Percentiles rank a stretch among this genome's conserved stretches.
phyloP scores from a whole-genome alignment of 2,888 invertebrate genomes.

The Agrochola lota region DNA sequence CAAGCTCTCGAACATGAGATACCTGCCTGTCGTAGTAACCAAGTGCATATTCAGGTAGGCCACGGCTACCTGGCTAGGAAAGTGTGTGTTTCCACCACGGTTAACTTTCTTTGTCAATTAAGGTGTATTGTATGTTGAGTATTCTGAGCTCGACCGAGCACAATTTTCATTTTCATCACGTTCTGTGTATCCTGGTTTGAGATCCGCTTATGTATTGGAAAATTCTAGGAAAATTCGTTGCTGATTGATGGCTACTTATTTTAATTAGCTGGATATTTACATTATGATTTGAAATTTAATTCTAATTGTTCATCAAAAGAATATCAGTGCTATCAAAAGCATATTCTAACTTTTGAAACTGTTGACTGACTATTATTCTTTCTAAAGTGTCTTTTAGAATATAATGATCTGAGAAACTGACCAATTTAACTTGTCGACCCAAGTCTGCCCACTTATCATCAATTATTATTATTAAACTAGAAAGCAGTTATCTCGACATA shows the following conservation, averaged over 20 bases:
- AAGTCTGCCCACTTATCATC: constrained; percentile 14
- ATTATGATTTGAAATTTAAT: neutral
- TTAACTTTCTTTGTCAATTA: constrained; percentile 65
- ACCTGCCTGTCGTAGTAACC: constrained; percentile 16
- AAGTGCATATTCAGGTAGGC: constrained; percentile 56
- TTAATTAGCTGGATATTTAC: neutral
- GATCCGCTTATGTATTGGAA: constrained; percentile 36
- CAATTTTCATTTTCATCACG: constrained; percentile 60
- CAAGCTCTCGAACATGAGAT: constrained; percentile 23
- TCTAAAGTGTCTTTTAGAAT: neutral
- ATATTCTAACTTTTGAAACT: neutral
- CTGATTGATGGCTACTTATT: constrained; percentile 1
- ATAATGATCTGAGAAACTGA: neutral
- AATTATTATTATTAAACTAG: constrained; percentile 37
- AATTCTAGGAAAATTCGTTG: constrained; percentile 9
- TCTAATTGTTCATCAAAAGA: neutral
- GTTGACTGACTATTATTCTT: neutral
- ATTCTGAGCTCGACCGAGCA: constrained; percentile 32
- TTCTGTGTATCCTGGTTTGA: constrained; percentile 50
- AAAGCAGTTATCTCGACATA: constrained; percentile 39
- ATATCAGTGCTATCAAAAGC: neutral
- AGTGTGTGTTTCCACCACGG: constrained; percentile 50
- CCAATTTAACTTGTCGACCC: constrained; percentile 1
- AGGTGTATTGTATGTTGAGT: constrained; percentile 37
- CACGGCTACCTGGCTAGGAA: constrained; percentile 57